A percentile compares a stretch with the other conserved stretches of the same genome.
These are phyloP conservation scores for Agyllia agylla DNA, from an alignment of 2,888 invertebrate genomes.

Conservation along the genomic window DNA sequence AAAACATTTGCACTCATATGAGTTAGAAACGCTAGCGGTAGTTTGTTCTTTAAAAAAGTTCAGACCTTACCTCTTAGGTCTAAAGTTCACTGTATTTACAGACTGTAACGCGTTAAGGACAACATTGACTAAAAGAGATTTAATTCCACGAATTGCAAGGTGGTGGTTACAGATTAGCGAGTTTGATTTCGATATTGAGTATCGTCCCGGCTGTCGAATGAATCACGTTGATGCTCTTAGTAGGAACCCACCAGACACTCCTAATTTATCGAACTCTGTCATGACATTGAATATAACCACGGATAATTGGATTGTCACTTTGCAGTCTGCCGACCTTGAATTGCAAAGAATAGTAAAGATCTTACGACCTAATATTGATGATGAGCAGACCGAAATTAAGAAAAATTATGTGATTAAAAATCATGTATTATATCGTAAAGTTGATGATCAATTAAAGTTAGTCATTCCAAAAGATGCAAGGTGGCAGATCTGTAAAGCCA, in stretches of 20 bases:
- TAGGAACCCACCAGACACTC: constrained; percentile 38
- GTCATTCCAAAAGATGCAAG: not conserved
- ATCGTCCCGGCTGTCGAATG: constrained; percentile 79
- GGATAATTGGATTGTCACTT: not conserved
- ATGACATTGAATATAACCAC: not conserved
- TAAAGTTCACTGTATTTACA: constrained; percentile 63
- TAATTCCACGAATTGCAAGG: constrained; percentile 79
- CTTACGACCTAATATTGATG: not conserved
- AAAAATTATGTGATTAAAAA: not conserved
- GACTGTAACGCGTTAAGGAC: constrained; percentile 80
- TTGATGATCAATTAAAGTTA: not conserved
- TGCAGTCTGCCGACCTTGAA: not conserved
- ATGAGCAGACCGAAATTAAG: not conserved
- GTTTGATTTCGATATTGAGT: constrained; percentile 80
- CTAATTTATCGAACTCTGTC: not conserved
- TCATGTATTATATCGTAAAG: not conserved
- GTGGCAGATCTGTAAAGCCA: not conserved
- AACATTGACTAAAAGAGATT: constrained; percentile 79
- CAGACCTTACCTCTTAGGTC: constrained; percentile 78
- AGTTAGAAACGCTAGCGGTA: constrained; percentile 75
- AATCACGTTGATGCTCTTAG: constrained; percentile 79
- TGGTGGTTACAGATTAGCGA: constrained; percentile 80
- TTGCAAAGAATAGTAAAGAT: not conserved
- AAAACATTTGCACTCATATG: constrained; percentile 52
- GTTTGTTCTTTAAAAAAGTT: constrained; percentile 79